Evolutionary conservation across 2,113 vertebrate species (phyloP).

Genomic region (Tragulus kanchil): DNA sequence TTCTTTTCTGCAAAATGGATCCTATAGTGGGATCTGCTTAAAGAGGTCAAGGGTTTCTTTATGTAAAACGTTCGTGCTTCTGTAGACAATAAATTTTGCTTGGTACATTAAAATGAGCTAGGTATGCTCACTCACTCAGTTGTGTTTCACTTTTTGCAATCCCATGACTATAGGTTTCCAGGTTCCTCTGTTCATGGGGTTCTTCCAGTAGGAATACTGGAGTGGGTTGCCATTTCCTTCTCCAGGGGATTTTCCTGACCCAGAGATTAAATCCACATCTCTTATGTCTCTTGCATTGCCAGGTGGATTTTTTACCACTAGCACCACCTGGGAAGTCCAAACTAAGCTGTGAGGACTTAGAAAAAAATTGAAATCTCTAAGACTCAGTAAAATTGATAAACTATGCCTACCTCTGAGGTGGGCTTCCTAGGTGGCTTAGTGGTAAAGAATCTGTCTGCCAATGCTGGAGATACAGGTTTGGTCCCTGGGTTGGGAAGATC

Average conservation of each 20-base stretch:
- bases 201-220: neutral
- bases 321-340: neutral
- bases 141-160: neutral
- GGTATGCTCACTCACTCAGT: neutral
- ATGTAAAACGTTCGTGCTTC: neutral
- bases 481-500: neutral
- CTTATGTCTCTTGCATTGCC: neutral
- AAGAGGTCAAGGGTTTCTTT: neutral
- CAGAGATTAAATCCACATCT: neutral
- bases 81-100: neutral
- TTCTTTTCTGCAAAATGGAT: neutral
- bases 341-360: neutral
- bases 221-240: neutral
- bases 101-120: neutral
- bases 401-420: neutral
- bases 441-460: neutral
- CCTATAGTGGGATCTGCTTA: neutral
- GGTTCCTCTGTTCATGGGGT: neutral
- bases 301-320: neutral
- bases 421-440: neutral
- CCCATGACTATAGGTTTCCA: neutral
- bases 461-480: neutral
- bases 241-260: neutral
- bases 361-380: neutral
- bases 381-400: neutral